Percentiles rank a stretch among this genome's conserved stretches.
Conservation (phyloP, 2,113 vertebrate genomes). For the Origma solitaria region DNA sequence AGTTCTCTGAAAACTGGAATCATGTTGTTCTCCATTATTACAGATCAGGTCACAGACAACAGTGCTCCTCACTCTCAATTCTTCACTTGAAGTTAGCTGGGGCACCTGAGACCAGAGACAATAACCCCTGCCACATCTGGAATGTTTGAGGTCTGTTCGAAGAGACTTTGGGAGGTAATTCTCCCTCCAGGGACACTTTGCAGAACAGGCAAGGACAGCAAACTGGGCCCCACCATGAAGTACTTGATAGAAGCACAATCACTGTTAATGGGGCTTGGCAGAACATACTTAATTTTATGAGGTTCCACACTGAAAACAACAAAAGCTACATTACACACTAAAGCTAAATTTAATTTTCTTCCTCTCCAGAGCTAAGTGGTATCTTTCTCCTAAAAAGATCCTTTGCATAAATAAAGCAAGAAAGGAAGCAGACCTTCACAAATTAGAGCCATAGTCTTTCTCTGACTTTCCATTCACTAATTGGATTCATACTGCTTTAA, state of each 20-base stretch:
- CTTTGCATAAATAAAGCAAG: neutral
- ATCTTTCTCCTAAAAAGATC: neutral
- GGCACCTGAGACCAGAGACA: neutral
- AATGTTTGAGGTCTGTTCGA: neutral
- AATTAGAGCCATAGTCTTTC: neutral
- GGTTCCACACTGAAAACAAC: neutral
- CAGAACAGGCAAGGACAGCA: neutral
- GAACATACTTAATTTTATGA: neutral
- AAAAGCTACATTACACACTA: neutral
- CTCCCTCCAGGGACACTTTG: neutral
- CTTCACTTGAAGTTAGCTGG: neutral
- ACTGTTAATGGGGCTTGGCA: neutral
- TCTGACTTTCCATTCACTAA: neutral
- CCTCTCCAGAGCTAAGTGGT: neutral
- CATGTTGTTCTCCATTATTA: neutral
- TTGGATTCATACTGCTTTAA: neutral
- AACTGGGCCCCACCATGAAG: neutral
- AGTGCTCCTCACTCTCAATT: neutral
- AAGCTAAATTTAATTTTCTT: constrained; percentile 19
- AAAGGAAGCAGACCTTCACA: constrained; percentile 1
- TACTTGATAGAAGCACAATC: neutral
- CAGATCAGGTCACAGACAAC: neutral
- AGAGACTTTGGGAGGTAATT: neutral
- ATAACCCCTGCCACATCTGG: neutral
- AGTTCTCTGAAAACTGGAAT: neutral